Base-by-base conservation (phyloP, 2,113 vertebrate genomes). In the Mugil cephalus region DNA sequence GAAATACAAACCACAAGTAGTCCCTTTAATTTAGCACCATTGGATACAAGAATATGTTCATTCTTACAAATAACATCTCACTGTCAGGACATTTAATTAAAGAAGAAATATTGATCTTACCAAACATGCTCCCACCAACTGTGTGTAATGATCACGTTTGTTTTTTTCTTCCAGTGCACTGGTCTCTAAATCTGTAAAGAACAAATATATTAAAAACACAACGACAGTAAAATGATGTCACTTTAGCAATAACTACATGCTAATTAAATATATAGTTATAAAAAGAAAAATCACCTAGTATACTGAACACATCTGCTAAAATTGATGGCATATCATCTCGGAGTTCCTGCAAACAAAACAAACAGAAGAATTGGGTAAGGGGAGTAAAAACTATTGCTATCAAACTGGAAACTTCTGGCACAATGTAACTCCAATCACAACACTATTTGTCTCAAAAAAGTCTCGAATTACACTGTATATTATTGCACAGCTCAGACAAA, bases 241-340 rank as follows among this genome's bases (percentile, higher is more conserved):
- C 14, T 64, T 50, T 17, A 0, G 4, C 24, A 5, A 30, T 30
- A 30, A 30, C 24, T 30, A 30, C 2, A 30, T 30, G 24, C 3
- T 30, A 30, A 3, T 30, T 30, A 30, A 30, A 30, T 2, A 30
- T 30, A 18, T 47, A 34, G 10, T 56, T 17, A 36, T 18, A 72
- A 82, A 73, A 2, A 1, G 18, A 8, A 75, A 66, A 67, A 85
- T 60, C 90, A 97, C 98, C 98, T 89, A 99, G 94, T 90, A 98
- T 94, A 91, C 97, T 96, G 91, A 99, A 99, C n/a, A 98, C 97
- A 89, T 99, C 98, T 86, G 97, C 97, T 93, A 99, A 95, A 90
- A 99, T 94, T 56, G 98, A 99, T 75, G 97, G 92, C 97, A 99
- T 96, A 82, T 99, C 97, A 63, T 98, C 97, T 71, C 95, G 91